Evolutionary conservation across 2,797 vertebrate species (phyloP), one percentile per base, ranked within the genome.

Genomic region (Rhadinocentrus ornatus): DNA sequence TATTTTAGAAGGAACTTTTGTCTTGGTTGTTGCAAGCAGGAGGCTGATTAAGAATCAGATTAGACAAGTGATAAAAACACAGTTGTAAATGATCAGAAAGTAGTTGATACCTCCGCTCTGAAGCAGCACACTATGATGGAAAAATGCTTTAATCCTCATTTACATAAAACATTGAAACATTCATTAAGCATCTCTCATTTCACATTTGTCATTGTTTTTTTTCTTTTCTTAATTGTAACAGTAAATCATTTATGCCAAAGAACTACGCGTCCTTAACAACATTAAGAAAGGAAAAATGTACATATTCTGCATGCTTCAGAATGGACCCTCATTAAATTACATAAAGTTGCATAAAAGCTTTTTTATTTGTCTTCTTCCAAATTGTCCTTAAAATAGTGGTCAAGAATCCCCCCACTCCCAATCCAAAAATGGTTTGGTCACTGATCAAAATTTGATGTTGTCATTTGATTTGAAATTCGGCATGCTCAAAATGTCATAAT

Each of bases 211-310:
- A 87, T 83, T 31, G 83, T 18, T 6, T 13, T 31, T 66, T 61
- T 68, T 68, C n/a, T 48, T 48, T n/a, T 48, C 24, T 26, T 52
- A 41, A 48, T 73, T 67, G 34, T 61, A 63, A 60, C 24, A 27
- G 75, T 75, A 44, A 88, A 73, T 82, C 39, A 88, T 83, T 88
- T 39, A 55, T 73, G 41, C 26, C 0, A 24, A 26, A 74, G 82
- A 71, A 86, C 86, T 81, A 78, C 84, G 70, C 52, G 66, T 72
- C 63, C 48, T 11, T 3, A 39, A 70, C 62, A 61, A 41, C 39
- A 41, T 4, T 16, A 41, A 41, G 39, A 16, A 41, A 41, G 39
- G 15, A 41, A 41, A 41, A 41, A 41, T 4, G 4, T 16, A 41
- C 35, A 37, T 15, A 13, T 37, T 37, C 35, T 37, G 15, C 39